A percentile compares a stretch with the other conserved stretches of the same genome.
These are phyloP conservation scores for Yoshiicerus persimilis DNA, from an alignment of 1,140 invertebrate genomes.

Conservation along the genomic window DNA sequence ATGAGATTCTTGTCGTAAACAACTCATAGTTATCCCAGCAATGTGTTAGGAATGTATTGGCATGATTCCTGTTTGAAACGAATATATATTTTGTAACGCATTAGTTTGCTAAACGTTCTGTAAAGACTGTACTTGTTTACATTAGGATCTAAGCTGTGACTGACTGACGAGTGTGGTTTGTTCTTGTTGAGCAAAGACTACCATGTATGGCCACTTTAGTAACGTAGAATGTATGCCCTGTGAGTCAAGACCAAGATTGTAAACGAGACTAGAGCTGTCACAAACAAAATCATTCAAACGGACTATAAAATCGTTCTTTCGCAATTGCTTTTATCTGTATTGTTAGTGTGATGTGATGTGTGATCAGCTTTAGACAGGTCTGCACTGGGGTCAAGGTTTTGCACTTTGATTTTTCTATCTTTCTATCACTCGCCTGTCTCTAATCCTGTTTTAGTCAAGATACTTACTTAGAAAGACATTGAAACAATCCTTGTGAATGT, in stretches of 20 bases:
- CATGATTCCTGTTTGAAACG: neutral
- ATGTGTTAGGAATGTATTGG: neutral
- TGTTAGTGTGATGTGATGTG: conserved; percentile 16
- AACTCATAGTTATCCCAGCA: neutral
- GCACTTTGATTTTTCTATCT: neutral
- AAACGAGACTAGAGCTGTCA: conserved; percentile 1
- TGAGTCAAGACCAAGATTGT: neutral
- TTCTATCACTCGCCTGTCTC: neutral
- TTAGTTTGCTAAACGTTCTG: neutral
- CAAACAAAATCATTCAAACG: neutral
- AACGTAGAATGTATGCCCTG: neutral
- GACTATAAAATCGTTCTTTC: conserved; percentile 8
- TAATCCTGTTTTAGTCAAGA: neutral
- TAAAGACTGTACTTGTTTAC: neutral
- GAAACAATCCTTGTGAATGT: neutral
- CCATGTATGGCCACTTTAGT: neutral
- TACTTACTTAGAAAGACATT: neutral
- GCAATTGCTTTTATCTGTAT: conserved; percentile 5
- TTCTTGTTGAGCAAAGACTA: neutral
- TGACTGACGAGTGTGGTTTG: neutral
- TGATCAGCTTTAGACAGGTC: conserved; percentile 16
- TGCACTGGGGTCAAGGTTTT: conserved; percentile 9
- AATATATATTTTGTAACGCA: too few species aligned
- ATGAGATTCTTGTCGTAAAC: neutral
- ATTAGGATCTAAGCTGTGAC: too few species aligned